Conservation (phyloP, 2,113 vertebrate genomes). For the Protobothrops mucrosquamatus region DNA sequence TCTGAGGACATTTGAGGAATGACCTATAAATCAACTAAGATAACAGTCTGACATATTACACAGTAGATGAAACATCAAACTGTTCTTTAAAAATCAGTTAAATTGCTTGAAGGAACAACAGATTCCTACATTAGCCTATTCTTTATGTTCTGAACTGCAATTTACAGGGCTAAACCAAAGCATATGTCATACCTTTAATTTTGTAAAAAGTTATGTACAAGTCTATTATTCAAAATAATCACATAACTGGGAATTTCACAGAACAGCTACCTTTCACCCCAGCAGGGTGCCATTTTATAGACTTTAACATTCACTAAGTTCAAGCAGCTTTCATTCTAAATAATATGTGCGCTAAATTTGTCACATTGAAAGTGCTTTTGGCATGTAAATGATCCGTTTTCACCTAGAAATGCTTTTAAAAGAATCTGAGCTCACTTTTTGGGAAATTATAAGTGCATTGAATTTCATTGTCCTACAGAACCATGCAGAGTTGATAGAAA, state of each 20-base stretch:
- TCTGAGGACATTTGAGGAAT: slow-evolving; percentile 10
- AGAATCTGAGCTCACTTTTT: slow-evolving; percentile 79
- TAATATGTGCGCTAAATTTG: slow-evolving; percentile 95
- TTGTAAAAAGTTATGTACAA: slow-evolving; percentile 87
- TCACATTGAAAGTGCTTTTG: slow-evolving; percentile 91
- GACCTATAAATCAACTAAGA: slow-evolving; percentile 55
- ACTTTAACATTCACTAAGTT: slow-evolving; percentile 92
- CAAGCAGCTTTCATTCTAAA: slow-evolving; percentile 88
- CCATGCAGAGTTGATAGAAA: slow-evolving; percentile 80
- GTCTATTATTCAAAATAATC: slow-evolving; percentile 98
- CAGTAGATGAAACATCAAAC: slow-evolving; percentile 72
- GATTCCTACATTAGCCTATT: slow-evolving; percentile 71
- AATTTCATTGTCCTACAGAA: slow-evolving; percentile 83
- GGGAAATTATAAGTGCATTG: slow-evolving; percentile 82
- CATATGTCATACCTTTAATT: slow-evolving; percentile 89
- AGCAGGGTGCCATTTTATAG: slow-evolving; percentile 93
- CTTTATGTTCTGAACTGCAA: slow-evolving; percentile 76
- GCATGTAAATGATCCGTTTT: slow-evolving; percentile 88
- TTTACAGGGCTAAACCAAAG: slow-evolving; percentile 75
- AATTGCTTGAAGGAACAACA: slow-evolving; percentile 74
- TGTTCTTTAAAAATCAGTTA: slow-evolving; percentile 76
- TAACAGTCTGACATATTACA: slow-evolving; percentile 71
- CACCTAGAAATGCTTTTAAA: slow-evolving; percentile 82
- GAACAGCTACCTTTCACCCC: slow-evolving; percentile 91
- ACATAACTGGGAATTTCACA: slow-evolving; percentile 87